Evolutionary conservation across 37 sponge, comb jelly and placozoan species (phyloP).

Genomic region (Spongilla lacustris): DNA sequence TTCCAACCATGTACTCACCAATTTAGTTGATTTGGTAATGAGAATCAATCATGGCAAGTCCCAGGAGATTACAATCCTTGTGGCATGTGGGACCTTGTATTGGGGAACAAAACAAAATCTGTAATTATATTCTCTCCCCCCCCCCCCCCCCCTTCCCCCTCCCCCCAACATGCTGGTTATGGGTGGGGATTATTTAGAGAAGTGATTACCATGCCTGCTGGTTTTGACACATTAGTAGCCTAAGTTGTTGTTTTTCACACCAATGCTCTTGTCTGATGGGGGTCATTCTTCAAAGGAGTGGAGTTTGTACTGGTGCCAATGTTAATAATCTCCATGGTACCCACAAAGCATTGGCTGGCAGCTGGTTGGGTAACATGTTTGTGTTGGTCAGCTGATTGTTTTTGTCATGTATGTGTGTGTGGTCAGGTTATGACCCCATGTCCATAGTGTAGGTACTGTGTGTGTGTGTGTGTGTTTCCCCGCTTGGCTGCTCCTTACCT

Average conservation of each 20-base stretch:
- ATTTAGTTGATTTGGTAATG: too few relatives aligned
- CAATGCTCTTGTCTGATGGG: not conserved
- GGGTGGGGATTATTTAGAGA: too few relatives aligned
- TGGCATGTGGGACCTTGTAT: too few relatives aligned
- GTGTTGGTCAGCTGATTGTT: not conserved
- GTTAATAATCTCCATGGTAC: not conserved
- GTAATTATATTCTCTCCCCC: not conserved
- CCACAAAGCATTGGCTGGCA: not conserved
- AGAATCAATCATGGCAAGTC: too few relatives aligned
- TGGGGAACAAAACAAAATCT: too few relatives aligned
- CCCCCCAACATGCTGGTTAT: too few relatives aligned
- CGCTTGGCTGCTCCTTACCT: too few relatives aligned
- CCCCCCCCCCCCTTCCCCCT: not conserved
- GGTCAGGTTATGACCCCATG: too few relatives aligned
- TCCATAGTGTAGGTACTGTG: too few relatives aligned
- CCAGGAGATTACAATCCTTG: too few relatives aligned
- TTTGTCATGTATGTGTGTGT: not conserved
- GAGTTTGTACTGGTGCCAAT: not conserved
- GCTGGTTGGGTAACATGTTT: not conserved
- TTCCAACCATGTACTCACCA: too few relatives aligned
- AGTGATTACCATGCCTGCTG: not conserved
- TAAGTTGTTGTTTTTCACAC: not conserved
- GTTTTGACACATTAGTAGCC: not conserved
- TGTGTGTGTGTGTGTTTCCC: too few relatives aligned
- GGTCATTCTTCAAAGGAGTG: not conserved